Base-by-base conservation (phyloP, 2,797 vertebrate genomes). In the Monodelphis domestica region DNA sequence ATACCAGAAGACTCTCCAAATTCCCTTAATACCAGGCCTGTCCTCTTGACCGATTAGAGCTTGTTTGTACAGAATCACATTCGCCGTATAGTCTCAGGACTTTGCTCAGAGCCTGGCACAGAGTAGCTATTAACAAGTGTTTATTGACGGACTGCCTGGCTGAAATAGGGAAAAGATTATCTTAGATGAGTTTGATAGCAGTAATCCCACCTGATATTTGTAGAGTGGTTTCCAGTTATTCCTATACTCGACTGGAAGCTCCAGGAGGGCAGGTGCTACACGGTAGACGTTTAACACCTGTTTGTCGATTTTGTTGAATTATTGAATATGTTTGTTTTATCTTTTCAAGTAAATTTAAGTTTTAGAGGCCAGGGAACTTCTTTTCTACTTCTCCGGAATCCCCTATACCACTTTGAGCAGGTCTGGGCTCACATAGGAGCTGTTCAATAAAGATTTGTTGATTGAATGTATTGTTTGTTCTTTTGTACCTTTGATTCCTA, bases 401-500 rank as follows among this genome's bases (percentile, higher is more conserved):
- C n/a, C n/a, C n/a, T n/a, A n/a, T n/a, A n/a, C n/a, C n/a, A n/a
- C n/a, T n/a, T n/a, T n/a, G 21, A 59, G 51, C 6, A 78, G 15
- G 78, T 45, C 24, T 26, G 88, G 56, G 28, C 29, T 55, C 24
- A 84, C 17, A 88, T 9, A 63, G 57, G 45, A 24, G 53, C 3
- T 63, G 29, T n/a, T 92, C 55, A 56, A 12, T 30, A 59, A 91
- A 29, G 57, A 88, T 89, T 17, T 54, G 56, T 92, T 59, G 89
- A 90, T 52, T 12, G 51, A 57, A 17, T 92, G 52, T 24, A 53
- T 14, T 78, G 38, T 78, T 91, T 92, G 54, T 55, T 17, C 54
- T 93, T 95, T 52, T 84, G 90, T 89, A 94, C 87, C 87, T 26
- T n/a, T n/a, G n/a, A n/a, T n/a, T n/a, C n/a, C n/a, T n/a, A n/a